A percentile compares a stretch with the other conserved stretches of the same genome.
phyloP scores from a whole-genome alignment of 2,113 vertebrate genomes.

The Sminthopsis crassicaudata region DNA sequence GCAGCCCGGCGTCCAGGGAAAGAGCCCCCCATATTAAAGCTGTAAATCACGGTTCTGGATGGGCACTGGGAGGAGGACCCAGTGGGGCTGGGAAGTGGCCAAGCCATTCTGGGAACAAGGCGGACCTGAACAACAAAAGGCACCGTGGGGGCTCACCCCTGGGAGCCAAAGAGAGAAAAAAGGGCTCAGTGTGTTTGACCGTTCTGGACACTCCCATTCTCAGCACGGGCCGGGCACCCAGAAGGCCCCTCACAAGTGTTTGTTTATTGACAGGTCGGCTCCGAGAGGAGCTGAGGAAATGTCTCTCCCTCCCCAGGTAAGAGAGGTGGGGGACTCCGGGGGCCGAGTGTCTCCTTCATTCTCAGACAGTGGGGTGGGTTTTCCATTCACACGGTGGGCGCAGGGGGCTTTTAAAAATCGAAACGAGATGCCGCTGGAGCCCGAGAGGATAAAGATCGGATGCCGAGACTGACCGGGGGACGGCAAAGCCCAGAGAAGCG shows the following conservation, averaged over 20 bases:
- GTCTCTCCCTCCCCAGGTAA: no score
- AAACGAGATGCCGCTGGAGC: background rate
- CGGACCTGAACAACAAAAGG: background rate
- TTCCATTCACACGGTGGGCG: background rate
- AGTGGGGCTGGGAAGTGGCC: background rate
- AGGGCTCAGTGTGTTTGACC: background rate
- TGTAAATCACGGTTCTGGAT: background rate
- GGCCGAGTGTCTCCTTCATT: background rate
- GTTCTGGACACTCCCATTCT: background rate
- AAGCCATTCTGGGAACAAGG: background rate
- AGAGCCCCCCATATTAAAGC: no score
- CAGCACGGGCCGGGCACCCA: background rate
- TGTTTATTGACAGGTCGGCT: background rate
- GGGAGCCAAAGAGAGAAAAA: background rate
- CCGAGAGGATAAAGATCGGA: background rate
- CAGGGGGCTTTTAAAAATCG: background rate
- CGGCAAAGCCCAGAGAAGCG: background rate
- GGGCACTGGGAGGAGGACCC: background rate
- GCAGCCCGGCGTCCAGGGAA: background rate
- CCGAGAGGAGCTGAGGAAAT: background rate
- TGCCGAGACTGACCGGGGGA: background rate
- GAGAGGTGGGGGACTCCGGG: background rate
- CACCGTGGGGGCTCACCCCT: background rate
- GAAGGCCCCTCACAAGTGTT: background rate
- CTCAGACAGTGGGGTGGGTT: background rate